Base-by-base conservation (phyloP, 1,140 invertebrate species). In the Dendroctonus valens region DNA sequence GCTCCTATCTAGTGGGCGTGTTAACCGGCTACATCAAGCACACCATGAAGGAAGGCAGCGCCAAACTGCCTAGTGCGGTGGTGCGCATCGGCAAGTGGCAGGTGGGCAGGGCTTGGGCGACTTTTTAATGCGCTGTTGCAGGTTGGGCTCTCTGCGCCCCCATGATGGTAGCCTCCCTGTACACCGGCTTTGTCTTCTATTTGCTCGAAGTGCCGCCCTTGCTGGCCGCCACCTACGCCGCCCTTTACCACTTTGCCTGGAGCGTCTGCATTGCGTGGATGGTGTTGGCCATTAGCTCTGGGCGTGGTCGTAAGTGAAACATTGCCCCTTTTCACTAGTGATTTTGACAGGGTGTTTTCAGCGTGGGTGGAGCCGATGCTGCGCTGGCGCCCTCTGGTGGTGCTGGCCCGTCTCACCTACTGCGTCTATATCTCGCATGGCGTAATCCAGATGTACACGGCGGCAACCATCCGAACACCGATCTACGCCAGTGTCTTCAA, bases 371-470 rank as follows among this genome's bases (percentile, higher is more conserved):
- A 82, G 50, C 86, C 83, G 67, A 78, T 89, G 61, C 76, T 89
- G 15, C 84, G 81, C 5, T 89, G 86, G 86, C 80, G 83, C 72
- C 83, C 84, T 69, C 83, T 88, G 57, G 82, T 84, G 4, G 85
- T 86, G 14, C 79, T 90, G 44, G 85, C 86, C 59, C 81, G 86
- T 67, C 77, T 90, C 55, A 86, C 86, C n/a, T 90, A 87, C 74
- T 87, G 86, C 61, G 87, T 88, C 52, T 90, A 89, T 74, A 81
- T 90, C 39, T 83, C 88, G 6, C 89, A 90, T 74, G 87, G 87
- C 6, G 78, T 86, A 12, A 81, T 89, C 2, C 86, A 87, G 74
- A 76, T 89, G 55, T 84, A 87, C 75, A 82, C 81, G 51, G 77
- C 82, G 7, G 83, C 83, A 11, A 83, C 82, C 59, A 73, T 84